Base-by-base conservation (phyloP, 2,888 invertebrate genomes). In the Heliconius hortense region DNA sequence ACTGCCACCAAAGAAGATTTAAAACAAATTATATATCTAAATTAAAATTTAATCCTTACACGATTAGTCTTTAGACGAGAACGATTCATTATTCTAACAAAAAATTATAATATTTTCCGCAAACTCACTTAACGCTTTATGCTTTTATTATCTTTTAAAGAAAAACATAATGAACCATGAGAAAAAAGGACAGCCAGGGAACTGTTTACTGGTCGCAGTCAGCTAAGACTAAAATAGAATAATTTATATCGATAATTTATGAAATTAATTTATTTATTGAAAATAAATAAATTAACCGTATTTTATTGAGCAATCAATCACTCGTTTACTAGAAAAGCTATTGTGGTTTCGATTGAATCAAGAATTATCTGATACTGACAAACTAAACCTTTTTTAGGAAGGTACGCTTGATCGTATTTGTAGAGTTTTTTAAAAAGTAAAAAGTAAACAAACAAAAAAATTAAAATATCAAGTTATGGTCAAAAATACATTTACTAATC, bases 111-210 rank as follows among this genome's bases (percentile, higher is more conserved):
- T 53, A 53, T 68, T 68, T 68, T 31, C 53, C 31, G 53, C 53
- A 68, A 53, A 76, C 63, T 74, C 75, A 74, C 83, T 89, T 90
- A 82, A 90, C 88, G 89, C 86, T 83, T 83, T 82, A 87, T 86
- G 89, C 87, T 82, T 85, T 82, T 86, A 84, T 90, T 88, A 88
- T 85, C 89, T 87, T 89, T 89, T 88, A 88, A 90, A 89, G 89
- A 89, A 90, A 88, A 88, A 87, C 81, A 81, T 87, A 90, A 89
- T 90, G 89, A 89, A 84, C 87, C 85, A 82, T 88, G 81, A 72
- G 75, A 83, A 84, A 86, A 87, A 86, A 68, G 28, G 67, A 68
- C 43, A 48, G 28, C 67, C 28, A 68, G 48, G 48, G 85, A 72
- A 59, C 68, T 67, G 63, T 71, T 68, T 74, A 39, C 73, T 35